These are phyloP conservation scores for Synergus japonicus DNA, from an alignment of 2,888 invertebrate species.

Conservation along the genomic window DNA sequence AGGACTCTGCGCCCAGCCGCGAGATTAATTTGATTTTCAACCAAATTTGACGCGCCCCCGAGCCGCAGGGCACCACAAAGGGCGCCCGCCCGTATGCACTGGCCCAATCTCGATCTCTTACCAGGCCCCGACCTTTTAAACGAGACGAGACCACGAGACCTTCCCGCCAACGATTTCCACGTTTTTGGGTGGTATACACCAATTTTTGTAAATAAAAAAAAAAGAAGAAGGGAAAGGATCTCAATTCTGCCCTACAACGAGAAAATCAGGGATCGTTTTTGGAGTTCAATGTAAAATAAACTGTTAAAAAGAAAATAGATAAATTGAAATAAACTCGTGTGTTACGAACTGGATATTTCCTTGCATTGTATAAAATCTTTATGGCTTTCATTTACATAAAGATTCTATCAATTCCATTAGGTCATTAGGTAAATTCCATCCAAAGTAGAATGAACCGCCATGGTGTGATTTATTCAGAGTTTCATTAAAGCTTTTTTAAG, in stretches of 20 bases:
- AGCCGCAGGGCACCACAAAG: constrained; percentile 67
- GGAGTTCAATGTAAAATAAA: background rate
- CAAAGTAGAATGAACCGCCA: background rate
- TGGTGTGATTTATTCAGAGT: constrained; percentile 14
- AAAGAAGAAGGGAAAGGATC: too few relatives aligned
- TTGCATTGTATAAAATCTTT: constrained; percentile 9
- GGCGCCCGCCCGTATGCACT: constrained; percentile 55
- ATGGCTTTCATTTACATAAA: constrained; percentile 20
- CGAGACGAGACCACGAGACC: constrained; percentile 2
- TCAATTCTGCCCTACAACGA: too few relatives aligned
- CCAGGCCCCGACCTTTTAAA: constrained; percentile 11
- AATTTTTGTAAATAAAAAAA: too few relatives aligned
- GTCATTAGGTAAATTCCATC: constrained; percentile 7
- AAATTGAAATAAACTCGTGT: background rate
- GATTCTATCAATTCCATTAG: constrained; percentile 5
- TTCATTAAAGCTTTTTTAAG: constrained; percentile 9
- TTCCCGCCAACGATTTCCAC: constrained; percentile 20
- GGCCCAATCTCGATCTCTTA: constrained; percentile 32
- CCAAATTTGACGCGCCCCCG: constrained; percentile 73
- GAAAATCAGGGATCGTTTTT: too few relatives aligned
- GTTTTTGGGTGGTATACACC: background rate
- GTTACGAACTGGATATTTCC: background rate
- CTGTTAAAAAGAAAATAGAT: background rate
- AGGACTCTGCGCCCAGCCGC: constrained; percentile 66
- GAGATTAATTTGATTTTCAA: constrained; percentile 75